Evolutionary conservation across 2,888 invertebrate species (phyloP), one percentile per base, ranked within the genome.

Genomic region (Pseudococcus viburni): DNA sequence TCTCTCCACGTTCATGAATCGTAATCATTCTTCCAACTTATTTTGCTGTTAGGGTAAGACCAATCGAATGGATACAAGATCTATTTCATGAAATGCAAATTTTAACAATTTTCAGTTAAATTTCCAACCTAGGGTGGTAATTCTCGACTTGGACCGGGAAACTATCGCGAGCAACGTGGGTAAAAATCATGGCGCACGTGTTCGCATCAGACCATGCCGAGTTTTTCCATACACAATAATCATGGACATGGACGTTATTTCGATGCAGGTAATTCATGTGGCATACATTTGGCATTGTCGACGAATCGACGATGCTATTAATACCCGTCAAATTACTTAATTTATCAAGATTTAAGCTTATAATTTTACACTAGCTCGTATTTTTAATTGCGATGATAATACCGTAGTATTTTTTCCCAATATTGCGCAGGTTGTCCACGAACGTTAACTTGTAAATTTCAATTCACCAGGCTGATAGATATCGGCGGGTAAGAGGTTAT

Each of bases 131-230:
- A 64, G 19, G 59, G 1, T 59, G 4, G 19, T 64, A 64, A 64
- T 64, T 64, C 15, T 22, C 48, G 12, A 51, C 48, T 42, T 42
- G 11, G n/a, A 0, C 55, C 42, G 42, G 5, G 1, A 42, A 9
- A 42, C 42, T 42, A 55, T 55, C 55, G 55, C 55, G 15, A 22
- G 19, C 64, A 64, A 64, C 64, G 64, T 64, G 64, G 1, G 22
- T 64, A 64, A 22, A 64, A 64, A n/a, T 55, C 55, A 55, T 55
- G n/a, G 55, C 8, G 64, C 64, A 64, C 64, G 64, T 64, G 64
- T 64, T 64, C 64, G 22, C 11, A 64, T 0, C 8, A 22, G 9
- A 64, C 64, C 22, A 64, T 15, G 22, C 22, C 64, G 22, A 64
- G 64, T 64, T 64, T 64, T 64, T 22, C 64, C 64, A 64, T 9